These are phyloP conservation scores for Dufourea novaeangliae DNA, from an alignment of 1,140 invertebrate genomes.

Conservation along the genomic window DNA sequence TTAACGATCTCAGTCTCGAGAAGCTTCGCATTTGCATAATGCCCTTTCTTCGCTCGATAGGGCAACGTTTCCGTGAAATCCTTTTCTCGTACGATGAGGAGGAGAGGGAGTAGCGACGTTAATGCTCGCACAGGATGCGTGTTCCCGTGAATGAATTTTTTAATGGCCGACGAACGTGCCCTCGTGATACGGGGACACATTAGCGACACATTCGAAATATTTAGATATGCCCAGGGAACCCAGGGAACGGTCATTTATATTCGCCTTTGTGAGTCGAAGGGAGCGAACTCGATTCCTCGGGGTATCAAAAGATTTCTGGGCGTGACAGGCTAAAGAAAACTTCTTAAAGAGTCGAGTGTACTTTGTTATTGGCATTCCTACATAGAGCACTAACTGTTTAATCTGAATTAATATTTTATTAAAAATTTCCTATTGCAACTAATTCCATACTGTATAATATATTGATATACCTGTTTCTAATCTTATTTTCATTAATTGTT, in stretches of 20 bases:
- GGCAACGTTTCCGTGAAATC: slow-evolving; percentile 40
- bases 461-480: too few species aligned
- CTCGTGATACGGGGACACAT: slow-evolving; percentile 53
- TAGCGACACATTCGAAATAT: slow-evolving; percentile 45
- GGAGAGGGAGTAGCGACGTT: background rate
- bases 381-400: too few species aligned
- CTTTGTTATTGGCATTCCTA: slow-evolving; percentile 5
- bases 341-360: background rate
- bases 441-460: too few species aligned
- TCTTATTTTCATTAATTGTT: too few species aligned
- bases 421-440: too few species aligned
- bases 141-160: slow-evolving; percentile 31
- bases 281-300: background rate
- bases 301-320: slow-evolving; percentile 11
- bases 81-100: slow-evolving; percentile 15
- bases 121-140: slow-evolving; percentile 3
- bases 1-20: slow-evolving; percentile 16
- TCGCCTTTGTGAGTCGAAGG: background rate
- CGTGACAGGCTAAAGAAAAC: background rate
- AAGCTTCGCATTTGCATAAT: slow-evolving; percentile 45
- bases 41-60: slow-evolving; percentile 22
- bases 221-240: slow-evolving; percentile 53
- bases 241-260: slow-evolving; percentile 25
- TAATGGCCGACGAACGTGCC: slow-evolving; percentile 57
- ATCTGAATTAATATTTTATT: too few species aligned